Evolutionary conservation across 2,797 vertebrate genomes (phyloP).

Genomic region (Notoglanidium macrostoma): DNA sequence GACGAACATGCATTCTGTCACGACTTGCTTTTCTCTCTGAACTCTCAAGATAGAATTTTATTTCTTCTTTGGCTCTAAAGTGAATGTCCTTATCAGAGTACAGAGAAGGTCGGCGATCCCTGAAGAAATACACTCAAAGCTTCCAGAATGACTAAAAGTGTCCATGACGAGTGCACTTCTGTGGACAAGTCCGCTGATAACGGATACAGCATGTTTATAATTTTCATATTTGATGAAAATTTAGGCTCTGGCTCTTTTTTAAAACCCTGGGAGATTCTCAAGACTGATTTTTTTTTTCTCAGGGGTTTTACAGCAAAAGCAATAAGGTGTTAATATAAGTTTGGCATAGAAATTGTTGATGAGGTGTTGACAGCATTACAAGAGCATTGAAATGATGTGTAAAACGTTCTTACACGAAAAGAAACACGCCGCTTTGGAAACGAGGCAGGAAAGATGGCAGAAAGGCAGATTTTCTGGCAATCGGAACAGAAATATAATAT

Average conservation of each 20-base stretch:
- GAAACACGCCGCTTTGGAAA: not conserved
- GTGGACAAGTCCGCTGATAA: not conserved
- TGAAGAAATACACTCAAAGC: not conserved
- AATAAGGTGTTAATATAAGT: constrained; percentile 14
- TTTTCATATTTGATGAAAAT: not conserved
- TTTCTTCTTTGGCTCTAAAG: constrained; percentile 13
- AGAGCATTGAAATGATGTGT: constrained; percentile 15
- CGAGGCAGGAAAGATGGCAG: constrained; percentile 28
- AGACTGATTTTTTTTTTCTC: not conserved
- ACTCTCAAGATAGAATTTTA: not conserved
- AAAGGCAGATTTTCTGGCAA: constrained; percentile 30
- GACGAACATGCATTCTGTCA: constrained; percentile 37
- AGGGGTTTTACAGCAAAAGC: not conserved
- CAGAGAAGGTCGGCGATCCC: not conserved
- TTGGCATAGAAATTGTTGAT: constrained; percentile 10
- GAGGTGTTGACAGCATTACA: constrained; percentile 31
- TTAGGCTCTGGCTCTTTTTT: not conserved
- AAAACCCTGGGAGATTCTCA: not conserved
- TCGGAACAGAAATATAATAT: constrained; percentile 55
- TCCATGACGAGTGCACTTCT: not conserved
- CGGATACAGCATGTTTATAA: not conserved
- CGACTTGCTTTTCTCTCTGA: constrained; percentile 5
- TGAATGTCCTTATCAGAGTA: not conserved
- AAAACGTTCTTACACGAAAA: not conserved
- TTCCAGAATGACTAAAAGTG: not conserved